These are phyloP conservation scores for Agapetus fuscipes DNA, from an alignment of 2,888 invertebrate species.

Conservation along the genomic window DNA sequence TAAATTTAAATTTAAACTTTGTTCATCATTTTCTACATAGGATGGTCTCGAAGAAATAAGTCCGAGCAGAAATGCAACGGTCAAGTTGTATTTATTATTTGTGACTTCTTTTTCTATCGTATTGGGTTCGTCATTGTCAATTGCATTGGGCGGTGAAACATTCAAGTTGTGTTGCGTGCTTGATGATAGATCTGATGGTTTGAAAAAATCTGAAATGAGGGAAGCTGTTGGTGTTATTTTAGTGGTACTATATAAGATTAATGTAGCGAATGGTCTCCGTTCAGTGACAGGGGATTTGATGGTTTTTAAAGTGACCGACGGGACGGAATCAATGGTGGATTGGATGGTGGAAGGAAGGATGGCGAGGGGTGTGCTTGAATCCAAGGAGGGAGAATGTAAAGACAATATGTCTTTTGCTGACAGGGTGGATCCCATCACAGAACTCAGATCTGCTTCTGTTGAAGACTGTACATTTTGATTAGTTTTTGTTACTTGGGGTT, in stretches of 20 bases:
- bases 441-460: constrained; percentile 8
- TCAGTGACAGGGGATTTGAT: constrained; percentile 22
- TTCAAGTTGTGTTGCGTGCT: too few species aligned
- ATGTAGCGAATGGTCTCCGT: constrained; percentile 43
- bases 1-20: too few species aligned
- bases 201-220: background rate
- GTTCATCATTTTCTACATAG: too few species aligned
- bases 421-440: constrained; percentile 5
- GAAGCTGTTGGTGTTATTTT: constrained; percentile 26
- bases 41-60: too few species aligned
- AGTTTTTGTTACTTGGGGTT: constrained; percentile 28
- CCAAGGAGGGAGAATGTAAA: constrained; percentile 8
- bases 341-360: background rate
- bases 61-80: too few species aligned
- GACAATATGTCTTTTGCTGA: constrained; percentile 13
- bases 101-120: too few species aligned
- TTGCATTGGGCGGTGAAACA: too few species aligned
- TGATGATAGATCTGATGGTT: constrained; percentile 1
- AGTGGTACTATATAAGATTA: constrained; percentile 40
- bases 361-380: background rate
- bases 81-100: too few species aligned
- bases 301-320: constrained; percentile 1
- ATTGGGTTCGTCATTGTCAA: too few species aligned
- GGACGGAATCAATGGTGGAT: constrained; percentile 23
- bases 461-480: constrained; percentile 43